Evolutionary conservation across 2,888 invertebrate genomes (phyloP).

Genomic region (Camponotus fellah): DNA sequence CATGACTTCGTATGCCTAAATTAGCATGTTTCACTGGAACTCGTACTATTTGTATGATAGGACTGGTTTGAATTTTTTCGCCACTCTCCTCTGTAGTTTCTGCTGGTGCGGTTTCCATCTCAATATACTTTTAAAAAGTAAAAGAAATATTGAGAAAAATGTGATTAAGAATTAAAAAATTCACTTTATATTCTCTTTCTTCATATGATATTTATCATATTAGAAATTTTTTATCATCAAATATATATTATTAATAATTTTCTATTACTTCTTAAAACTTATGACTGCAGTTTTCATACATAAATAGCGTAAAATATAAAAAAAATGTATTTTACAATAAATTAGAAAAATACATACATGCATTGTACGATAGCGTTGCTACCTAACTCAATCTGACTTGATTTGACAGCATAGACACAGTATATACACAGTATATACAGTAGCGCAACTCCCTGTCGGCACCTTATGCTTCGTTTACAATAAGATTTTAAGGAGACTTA

Average conservation of each 20-base stretch:
- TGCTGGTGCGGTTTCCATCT: constrained; percentile 58
- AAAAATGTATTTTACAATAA: neutral
- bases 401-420: neutral
- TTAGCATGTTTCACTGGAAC: constrained; percentile 85
- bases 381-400: constrained; percentile 3
- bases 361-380: constrained; percentile 6
- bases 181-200: neutral
- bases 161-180: neutral
- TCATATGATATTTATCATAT: neutral
- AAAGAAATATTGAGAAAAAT: neutral
- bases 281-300: neutral
- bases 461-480: too few relatives aligned
- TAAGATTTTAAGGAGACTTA: too few relatives aligned
- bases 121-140: neutral
- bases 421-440: too few relatives aligned
- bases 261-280: neutral
- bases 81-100: constrained; percentile 65
- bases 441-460: too few relatives aligned
- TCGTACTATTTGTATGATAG: constrained; percentile 77
- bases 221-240: neutral
- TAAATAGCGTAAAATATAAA: neutral
- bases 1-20: constrained; percentile 84
- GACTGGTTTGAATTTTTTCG: constrained; percentile 66
- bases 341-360: neutral
- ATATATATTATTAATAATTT: neutral